Evolutionary conservation across 2,113 vertebrate genomes (phyloP), one percentile per base, ranked within the genome.

Genomic region (Jaculus jaculus): DNA sequence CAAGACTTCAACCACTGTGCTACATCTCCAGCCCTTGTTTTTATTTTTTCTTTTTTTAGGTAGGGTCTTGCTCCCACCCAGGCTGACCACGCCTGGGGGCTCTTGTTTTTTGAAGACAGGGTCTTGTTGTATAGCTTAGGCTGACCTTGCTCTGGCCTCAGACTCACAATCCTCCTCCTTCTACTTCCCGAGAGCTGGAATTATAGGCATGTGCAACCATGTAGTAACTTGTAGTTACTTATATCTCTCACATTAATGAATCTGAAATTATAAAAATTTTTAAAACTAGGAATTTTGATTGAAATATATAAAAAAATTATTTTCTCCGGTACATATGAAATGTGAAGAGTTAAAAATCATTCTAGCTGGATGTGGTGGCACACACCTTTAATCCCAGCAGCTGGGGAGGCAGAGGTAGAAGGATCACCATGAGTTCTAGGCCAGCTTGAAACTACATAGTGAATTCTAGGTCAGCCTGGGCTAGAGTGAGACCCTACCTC

Each of bases 181-280:
- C 39, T 68, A 65, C 30, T 32, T 51, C 42, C 42, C 23, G 20
- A 79, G 13, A 13, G 21, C 28, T 39, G n/a, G 28, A 60, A 66
- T 47, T 83, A 83, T 0, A 84, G 63, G 47, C 65, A 84, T 1
- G 7, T 51, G 30, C 42, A 69, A n/a, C 21, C 42, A 69, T 9
- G 16, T 11, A 16, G 66, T 24, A 21, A 84, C 42, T 51, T 4
- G 16, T 12, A 58, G 21, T 30, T 88, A 0, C 32, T 37, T 30
- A 47, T 7, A 58, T 37, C 75, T 32, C 83, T 65, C 71, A 91
- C 79, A 30, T 26, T 74, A 66, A 74, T 87, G 11, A 61, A 90
- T 28, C 65, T 90, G 65, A 68, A 89, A 92, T 8, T 34, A 12
- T 63, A 90, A 82, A 75, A 74, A 66, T 88, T 42, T 47, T 79